These are phyloP conservation scores for Xylota segnis DNA, from an alignment of 2,888 invertebrate genomes.

Conservation along the genomic window DNA sequence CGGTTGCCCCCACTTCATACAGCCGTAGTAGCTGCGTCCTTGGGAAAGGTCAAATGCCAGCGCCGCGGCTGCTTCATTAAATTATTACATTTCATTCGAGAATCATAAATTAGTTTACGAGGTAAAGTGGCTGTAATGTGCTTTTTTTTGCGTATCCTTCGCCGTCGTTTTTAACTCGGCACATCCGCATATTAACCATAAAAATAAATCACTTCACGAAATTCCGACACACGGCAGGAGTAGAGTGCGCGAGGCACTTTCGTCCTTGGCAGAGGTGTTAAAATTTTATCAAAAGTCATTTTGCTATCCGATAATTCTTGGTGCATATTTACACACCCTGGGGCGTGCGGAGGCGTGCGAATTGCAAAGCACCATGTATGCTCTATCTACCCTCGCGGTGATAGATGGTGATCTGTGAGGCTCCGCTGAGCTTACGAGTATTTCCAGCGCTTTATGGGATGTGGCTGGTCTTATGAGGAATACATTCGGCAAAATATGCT, in stretches of 20 bases:
- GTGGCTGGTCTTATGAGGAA: not conserved
- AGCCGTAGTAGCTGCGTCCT: not conserved
- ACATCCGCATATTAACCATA: constrained; percentile 24
- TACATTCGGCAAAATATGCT: constrained; percentile 4
- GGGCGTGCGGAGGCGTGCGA: not conserved
- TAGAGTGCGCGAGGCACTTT: not conserved
- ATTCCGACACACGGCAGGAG: not conserved
- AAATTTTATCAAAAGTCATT: constrained; percentile 46
- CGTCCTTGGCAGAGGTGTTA: constrained; percentile 25
- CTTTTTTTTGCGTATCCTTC: constrained; percentile 1
- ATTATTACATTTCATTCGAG: constrained; percentile 17
- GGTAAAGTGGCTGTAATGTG: not conserved
- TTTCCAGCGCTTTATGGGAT: not conserved
- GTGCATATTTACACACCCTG: constrained; percentile 1
- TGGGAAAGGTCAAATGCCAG: constrained; percentile 7
- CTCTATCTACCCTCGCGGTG: not conserved
- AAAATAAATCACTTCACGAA: constrained; percentile 27
- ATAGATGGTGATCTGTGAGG: constrained; percentile 20
- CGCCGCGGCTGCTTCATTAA: not conserved
- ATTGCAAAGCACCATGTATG: not conserved
- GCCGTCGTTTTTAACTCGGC: constrained; percentile 1
- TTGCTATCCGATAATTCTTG: constrained; percentile 24
- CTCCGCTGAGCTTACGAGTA: constrained; percentile 3
- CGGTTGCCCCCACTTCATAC: not conserved
- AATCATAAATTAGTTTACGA: constrained; percentile 22